Conservation (phyloP, 2,113 vertebrate genomes). For the Isurus oxyrinchus region DNA sequence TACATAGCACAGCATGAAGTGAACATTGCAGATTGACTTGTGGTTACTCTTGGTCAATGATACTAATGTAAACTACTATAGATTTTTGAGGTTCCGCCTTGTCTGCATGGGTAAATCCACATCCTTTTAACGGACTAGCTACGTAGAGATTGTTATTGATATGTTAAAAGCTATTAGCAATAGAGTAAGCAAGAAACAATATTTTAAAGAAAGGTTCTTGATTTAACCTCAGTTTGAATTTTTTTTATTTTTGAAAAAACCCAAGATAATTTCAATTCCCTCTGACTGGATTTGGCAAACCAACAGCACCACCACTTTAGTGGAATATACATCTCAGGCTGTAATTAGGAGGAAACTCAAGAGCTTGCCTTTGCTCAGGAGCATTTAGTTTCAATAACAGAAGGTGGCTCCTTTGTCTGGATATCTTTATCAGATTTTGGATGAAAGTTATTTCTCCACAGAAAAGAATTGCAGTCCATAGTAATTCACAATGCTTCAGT, state of each 20-base stretch:
- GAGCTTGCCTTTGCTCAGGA: background rate
- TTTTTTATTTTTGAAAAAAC: background rate
- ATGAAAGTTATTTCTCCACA: background rate
- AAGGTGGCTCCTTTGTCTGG: background rate
- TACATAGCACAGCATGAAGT: background rate
- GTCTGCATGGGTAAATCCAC: too few species aligned
- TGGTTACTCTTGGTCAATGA: background rate
- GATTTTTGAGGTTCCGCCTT: too few species aligned
- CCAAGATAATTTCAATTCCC: background rate
- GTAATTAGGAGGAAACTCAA: too few species aligned
- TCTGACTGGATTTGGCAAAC: background rate
- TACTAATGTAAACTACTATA: background rate
- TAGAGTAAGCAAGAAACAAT: background rate
- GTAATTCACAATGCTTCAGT: background rate
- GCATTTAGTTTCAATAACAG: too few species aligned
- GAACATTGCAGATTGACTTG: background rate
- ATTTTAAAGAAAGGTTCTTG: background rate
- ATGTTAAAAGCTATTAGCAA: too few species aligned
- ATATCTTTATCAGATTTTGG: background rate
- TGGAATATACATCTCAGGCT: too few species aligned
- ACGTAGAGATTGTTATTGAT: too few species aligned
- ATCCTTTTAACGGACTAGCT: too few species aligned
- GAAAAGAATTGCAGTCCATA: background rate
- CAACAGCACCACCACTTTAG: background rate
- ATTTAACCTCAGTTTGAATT: background rate